Conservation (phyloP, 2,113 vertebrate species). For the Tichodroma muraria region DNA sequence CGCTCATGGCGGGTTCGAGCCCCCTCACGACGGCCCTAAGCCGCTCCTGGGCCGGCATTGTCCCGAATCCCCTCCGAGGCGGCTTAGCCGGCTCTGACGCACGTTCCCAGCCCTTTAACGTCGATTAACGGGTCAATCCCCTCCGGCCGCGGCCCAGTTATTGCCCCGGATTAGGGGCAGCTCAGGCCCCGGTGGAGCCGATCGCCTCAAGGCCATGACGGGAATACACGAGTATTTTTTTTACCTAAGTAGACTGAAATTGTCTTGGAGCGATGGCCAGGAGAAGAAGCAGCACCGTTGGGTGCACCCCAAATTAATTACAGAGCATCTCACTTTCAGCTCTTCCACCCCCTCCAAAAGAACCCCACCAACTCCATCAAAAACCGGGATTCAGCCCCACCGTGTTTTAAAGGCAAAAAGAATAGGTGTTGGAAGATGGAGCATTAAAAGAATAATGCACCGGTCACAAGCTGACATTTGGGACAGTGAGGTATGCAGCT, state of each 20-base stretch:
- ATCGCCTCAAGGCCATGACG: background rate
- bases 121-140: background rate
- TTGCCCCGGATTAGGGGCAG: background rate
- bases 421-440: too few relatives aligned
- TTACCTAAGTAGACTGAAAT: background rate
- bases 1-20: background rate
- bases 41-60: too few relatives aligned
- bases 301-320: too few relatives aligned
- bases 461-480: too few relatives aligned
- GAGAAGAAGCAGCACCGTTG: background rate
- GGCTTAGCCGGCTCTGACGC: background rate
- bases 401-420: background rate
- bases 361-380: accelerated
- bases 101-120: background rate
- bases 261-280: accelerated
- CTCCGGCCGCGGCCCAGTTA: background rate
- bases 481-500: background rate
- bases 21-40: background rate
- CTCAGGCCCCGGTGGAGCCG: background rate
- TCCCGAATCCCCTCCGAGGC: background rate
- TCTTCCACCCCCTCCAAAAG: background rate
- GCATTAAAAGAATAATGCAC: background rate
- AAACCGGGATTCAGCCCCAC: background rate
- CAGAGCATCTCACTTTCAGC: accelerated
- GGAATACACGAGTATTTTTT: accelerated